Percentiles rank a stretch among this genome's conserved stretches.
phyloP scores from a whole-genome alignment of 1,140 invertebrate species.

The Grapholita molesta region DNA sequence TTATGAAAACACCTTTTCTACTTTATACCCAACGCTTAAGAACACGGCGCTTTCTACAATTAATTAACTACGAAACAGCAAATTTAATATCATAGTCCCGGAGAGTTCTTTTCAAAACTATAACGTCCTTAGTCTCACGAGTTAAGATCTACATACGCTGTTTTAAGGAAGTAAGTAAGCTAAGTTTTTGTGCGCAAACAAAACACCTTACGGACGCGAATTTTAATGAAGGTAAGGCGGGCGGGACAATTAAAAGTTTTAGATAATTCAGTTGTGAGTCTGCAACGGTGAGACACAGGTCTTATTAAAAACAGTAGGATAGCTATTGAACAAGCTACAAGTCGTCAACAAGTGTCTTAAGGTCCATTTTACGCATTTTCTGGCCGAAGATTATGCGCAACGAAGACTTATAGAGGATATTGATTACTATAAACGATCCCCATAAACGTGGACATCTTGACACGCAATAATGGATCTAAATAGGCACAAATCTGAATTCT shows the following conservation, averaged over 20 bases:
- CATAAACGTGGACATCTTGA: too few species aligned
- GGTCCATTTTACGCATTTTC: too few species aligned
- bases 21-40: background rate
- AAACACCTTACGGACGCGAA: conserved; percentile 30
- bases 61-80: background rate
- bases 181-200: conserved; percentile 33
- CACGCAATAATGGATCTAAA: too few species aligned
- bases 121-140: background rate
- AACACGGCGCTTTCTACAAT: background rate
- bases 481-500: too few species aligned
- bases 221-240: conserved; percentile 39
- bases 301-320: background rate
- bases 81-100: background rate
- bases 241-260: conserved; percentile 41
- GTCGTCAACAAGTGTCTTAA: background rate
- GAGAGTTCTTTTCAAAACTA: background rate
- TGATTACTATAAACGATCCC: too few species aligned
- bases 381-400: too few species aligned
- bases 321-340: background rate
- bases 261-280: conserved; percentile 37
- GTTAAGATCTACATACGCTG: background rate
- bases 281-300: conserved; percentile 17
- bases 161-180: background rate
- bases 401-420: too few species aligned
- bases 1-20: background rate